These are phyloP conservation scores for Oeneis ivallda DNA, from an alignment of 2,888 invertebrate species.

Conservation along the genomic window DNA sequence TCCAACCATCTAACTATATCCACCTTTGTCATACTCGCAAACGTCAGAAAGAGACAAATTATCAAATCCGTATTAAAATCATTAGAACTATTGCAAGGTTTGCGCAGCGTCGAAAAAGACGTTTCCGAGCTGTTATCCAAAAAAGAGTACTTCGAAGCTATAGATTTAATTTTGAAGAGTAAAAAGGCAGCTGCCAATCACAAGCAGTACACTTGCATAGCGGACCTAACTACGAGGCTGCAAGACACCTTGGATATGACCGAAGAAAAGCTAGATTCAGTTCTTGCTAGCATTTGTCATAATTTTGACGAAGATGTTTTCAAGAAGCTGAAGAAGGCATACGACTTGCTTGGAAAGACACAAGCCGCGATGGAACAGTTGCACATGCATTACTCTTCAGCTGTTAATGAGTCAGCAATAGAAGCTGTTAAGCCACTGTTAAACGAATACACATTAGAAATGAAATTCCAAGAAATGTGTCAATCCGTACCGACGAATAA, in stretches of 20 bases:
- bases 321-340: constrained; percentile 92
- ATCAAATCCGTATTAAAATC: constrained; percentile 90
- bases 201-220: constrained; percentile 94
- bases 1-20: constrained; percentile 91
- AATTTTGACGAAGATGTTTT: constrained; percentile 91
- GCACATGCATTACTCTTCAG: constrained; percentile 96
- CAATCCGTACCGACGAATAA: constrained; percentile 72
- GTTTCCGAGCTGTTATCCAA: constrained; percentile 90
- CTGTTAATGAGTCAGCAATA: constrained; percentile 91
- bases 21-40: constrained; percentile 94
- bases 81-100: constrained; percentile 75
- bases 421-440: constrained; percentile 81
- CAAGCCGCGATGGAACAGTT: constrained; percentile 96
- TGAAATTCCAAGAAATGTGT: constrained; percentile 91
- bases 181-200: constrained; percentile 92
- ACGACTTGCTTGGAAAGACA: constrained; percentile 93
- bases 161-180: constrained; percentile 93
- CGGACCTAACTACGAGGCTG: constrained; percentile 91
- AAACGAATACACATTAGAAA: constrained; percentile 51
- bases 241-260: constrained; percentile 95
- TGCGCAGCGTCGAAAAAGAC: constrained; percentile 91
- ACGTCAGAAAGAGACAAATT: constrained; percentile 93
- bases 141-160: constrained; percentile 94
- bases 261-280: constrained; percentile 94
- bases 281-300: constrained; percentile 88